These are phyloP conservation scores for Myripristis murdjan DNA, from an alignment of 2,797 vertebrate species.

Conservation along the genomic window DNA sequence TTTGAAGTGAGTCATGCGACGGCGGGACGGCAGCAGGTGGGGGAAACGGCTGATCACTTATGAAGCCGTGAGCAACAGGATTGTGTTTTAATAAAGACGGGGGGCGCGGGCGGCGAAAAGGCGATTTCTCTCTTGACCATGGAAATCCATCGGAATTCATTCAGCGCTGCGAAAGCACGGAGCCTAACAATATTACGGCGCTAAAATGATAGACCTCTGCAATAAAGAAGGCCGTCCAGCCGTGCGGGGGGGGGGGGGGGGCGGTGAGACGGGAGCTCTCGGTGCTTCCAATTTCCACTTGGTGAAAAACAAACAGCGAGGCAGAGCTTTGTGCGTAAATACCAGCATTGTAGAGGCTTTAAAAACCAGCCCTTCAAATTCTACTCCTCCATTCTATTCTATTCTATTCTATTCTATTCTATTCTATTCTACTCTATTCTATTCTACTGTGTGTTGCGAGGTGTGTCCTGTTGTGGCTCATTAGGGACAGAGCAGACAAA, in stretches of 20 bases:
- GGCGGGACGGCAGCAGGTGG: constrained; percentile 63
- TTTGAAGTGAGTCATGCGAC: constrained; percentile 64
- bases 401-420: constrained; percentile 19
- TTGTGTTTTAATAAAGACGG: constrained; percentile 67
- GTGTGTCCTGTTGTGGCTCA: constrained; percentile 13
- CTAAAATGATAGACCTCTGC: constrained; percentile 42
- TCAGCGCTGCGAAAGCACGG: constrained; percentile 6
- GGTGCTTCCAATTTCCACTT: constrained; percentile 37
- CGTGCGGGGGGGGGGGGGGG: not conserved
- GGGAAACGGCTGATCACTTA: constrained; percentile 44
- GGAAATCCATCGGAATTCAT: constrained; percentile 48
- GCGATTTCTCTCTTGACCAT: constrained; percentile 66
- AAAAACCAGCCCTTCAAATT: constrained; percentile 5
- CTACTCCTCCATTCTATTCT: constrained; percentile 6
- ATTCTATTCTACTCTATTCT: constrained; percentile 27
- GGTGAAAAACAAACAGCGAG: constrained; percentile 26
- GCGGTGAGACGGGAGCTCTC: too few species aligned
- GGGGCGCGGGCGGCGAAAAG: constrained; percentile 31
- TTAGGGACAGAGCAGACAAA: constrained; percentile 21
- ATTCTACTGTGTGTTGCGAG: not conserved
- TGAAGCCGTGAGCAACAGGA: constrained; percentile 43
- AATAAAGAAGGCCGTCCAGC: constrained; percentile 26
- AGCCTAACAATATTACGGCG: constrained; percentile 41
- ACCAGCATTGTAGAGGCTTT: constrained; percentile 11
- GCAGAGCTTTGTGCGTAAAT: not conserved